Base-by-base conservation (phyloP, 23 tunicate species). In the Pegea sp. region DNA sequence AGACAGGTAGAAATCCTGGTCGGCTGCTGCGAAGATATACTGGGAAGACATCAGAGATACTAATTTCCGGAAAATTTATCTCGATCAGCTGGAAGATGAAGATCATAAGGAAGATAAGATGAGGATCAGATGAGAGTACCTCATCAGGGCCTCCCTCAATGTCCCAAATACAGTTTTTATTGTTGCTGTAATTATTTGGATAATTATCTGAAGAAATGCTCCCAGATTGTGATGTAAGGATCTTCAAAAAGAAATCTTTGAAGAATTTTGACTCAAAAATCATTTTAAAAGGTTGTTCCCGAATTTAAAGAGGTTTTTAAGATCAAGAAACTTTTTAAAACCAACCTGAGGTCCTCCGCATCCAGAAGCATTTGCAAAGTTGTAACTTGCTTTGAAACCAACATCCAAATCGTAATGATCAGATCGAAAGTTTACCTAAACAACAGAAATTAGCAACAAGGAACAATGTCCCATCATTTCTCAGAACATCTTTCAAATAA, bases 321-420 rank as follows among this genome's bases (percentile, higher is more conserved):
- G n/a, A n/a, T n/a, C n/a, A n/a, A n/a, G n/a, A n/a, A n/a, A n/a
- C n/a, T n/a, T n/a, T n/a, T n/a, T n/a, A n/a, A n/a, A n/a, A n/a
- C n/a, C n/a, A n/a, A 76, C 88, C 62, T 55, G 64, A 2, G 69
- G 64, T 2, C 88, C 75, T 27, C 75, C 88, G 42, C 88, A 76
- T 3, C 66, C 66, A 0, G 88, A 76, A 30, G 66, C 88, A 31
- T 76, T 76, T 30, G 60, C 62, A 48, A 76, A 76, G 18, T 25
- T 16, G 42, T 76, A 76, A 13, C 8, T 24, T 2, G 88, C 88
- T 33, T 29, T 56, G 64, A 76, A 76, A 24, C 88, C 88, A 7
- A 16, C 30, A 31, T 33, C 59, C 0, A n/a, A 18, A 55, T 68
- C 88, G 44, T 52, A 76, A 55, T 76, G 88, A 29, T 76, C 88